Conservation (phyloP, 1,140 invertebrate species). For the Rhopalosiphum padi region DNA sequence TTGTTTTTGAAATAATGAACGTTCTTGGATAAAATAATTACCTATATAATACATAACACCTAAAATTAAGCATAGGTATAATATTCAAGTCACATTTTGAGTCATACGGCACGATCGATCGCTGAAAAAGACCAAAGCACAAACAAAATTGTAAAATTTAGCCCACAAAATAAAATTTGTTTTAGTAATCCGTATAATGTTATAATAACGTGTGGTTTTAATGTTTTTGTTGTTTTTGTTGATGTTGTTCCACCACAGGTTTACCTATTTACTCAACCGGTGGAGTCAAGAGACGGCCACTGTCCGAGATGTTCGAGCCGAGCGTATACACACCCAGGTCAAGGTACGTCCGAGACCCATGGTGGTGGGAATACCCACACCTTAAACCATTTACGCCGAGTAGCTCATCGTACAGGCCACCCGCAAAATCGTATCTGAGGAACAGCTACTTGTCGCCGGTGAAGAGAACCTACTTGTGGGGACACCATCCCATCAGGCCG, state of each 20-base stretch:
- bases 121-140: neutral
- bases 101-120: neutral
- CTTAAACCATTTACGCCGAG: constrained; percentile 74
- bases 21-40: no score
- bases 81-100: neutral
- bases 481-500: constrained; percentile 85
- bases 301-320: constrained; percentile 79
- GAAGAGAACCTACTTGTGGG: constrained; percentile 87
- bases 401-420: constrained; percentile 64
- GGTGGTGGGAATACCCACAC: constrained; percentile 81
- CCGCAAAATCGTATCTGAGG: constrained; percentile 72
- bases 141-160: neutral
- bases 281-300: constrained; percentile 67
- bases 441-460: constrained; percentile 87
- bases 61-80: neutral
- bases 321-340: constrained; percentile 77
- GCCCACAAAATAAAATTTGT: neutral
- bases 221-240: neutral
- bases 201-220: neutral
- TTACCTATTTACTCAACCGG: constrained; percentile 74
- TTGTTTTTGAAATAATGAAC: no score
- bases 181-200: neutral
- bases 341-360: constrained; percentile 81
- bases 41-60: no score
- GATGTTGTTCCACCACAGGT: constrained; percentile 64